Evolutionary conservation across 2,888 invertebrate species (phyloP).

Genomic region (Gortyna flavago): DNA sequence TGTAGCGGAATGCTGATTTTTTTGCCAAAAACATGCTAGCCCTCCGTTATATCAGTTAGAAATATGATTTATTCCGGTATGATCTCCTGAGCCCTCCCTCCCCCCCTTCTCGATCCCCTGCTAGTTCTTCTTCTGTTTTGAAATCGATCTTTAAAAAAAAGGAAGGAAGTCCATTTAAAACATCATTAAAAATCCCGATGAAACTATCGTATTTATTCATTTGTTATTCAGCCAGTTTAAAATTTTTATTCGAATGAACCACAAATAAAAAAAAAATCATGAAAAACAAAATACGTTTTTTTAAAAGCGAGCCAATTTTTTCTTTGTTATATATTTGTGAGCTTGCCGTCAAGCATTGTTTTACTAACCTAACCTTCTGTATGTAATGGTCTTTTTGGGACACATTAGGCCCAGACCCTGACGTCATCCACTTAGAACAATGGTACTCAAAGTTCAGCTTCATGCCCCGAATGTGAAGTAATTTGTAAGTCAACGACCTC

Average conservation of each 20-base stretch:
- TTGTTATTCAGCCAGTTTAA: neutral
- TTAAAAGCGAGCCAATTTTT: neutral
- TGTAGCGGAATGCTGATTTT: neutral
- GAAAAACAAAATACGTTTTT: neutral
- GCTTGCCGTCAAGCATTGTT: slow-evolving; percentile 2
- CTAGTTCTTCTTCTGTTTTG: too few relatives aligned
- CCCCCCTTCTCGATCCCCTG: too few relatives aligned
- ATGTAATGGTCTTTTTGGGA: slow-evolving; percentile 30
- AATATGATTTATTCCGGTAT: too few relatives aligned
- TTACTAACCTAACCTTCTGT: slow-evolving; percentile 13
- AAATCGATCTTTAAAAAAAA: too few relatives aligned
- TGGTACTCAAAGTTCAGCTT: slow-evolving; percentile 56
- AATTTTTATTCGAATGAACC: neutral
- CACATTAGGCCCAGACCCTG: slow-evolving; percentile 32
- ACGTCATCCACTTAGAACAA: slow-evolving; percentile 50
- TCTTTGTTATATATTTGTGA: neutral
- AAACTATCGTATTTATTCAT: neutral
- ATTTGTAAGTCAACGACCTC: slow-evolving; percentile 32
- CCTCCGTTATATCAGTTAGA: neutral
- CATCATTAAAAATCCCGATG: neutral
- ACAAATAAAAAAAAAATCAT: neutral
- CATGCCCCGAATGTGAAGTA: slow-evolving; percentile 25
- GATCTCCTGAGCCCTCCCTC: too few relatives aligned
- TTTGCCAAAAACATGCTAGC: neutral
- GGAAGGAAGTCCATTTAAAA: neutral